Evolutionary conservation across 2,113 vertebrate genomes (phyloP), one percentile per base, ranked within the genome.

Genomic region (Rhabdomys dilectus): DNA sequence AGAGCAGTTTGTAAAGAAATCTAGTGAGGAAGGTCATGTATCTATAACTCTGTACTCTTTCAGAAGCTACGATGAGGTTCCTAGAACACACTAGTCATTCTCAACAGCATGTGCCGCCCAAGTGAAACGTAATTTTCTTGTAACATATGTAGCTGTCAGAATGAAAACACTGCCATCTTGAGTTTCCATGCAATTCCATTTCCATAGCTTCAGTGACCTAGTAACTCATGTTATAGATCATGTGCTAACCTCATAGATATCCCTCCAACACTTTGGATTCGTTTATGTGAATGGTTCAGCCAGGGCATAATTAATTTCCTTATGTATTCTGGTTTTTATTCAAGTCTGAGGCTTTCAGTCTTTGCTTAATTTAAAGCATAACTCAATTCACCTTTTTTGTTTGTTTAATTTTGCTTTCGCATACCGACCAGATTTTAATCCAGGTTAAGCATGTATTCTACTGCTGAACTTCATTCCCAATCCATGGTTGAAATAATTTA

Each of bases 1-100:
- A 4, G 24, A 66, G 51, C 42, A 53, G 9, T 95, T 95, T 89
- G 75, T 81, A 53, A 93, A 34, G 87, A 86, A 89, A n/a, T 87
- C 24, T 64, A 29, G 45, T 22, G 7, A 91, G 22, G 19, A 91
- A 86, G 12, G 66, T 51, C 2, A 75, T 19, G 7, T 12, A 96
- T 75, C 53, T 91, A 2, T 42, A 91, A 85, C 45, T 95, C 72
- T 86, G 19, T 22, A 39, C 13, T 73, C 0, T 5, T 4, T 34
- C 22, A 77, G 7, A 60, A 91, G 68, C 3, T 72, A 53, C 11
- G 73, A 76, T 92, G 48, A 17, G 60, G 60, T 76, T 3, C 64
- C 19, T 7, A 36, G 12, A 93, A n/a, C 70, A 78, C 53, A 70
- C 0, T 85, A n/a, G 62, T 29, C 21, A 93, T 51, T 39, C 12